Base-by-base conservation (phyloP, 2,888 invertebrate genomes). In the Trypoxylon attenuatum region DNA sequence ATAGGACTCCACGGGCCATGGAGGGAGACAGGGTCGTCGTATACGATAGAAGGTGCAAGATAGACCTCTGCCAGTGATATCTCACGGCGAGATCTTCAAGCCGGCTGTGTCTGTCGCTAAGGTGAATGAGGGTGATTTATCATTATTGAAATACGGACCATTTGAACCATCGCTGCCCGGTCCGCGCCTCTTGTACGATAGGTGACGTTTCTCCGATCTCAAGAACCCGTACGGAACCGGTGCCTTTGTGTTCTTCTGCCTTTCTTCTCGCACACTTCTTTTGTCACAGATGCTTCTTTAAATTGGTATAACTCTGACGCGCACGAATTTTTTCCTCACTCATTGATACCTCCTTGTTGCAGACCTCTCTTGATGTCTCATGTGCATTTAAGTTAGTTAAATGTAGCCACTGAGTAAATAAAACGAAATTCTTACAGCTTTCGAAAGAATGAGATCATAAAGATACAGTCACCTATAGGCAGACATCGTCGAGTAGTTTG, bases 71-170 rank as follows among this genome's bases (percentile, higher is more conserved):
- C 72, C 71, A 74, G 75, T 65, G 75, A 79, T 83, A 83, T 83
- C 82, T 79, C 71, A 65, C 73, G 66, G 69, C 57, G 71, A 71
- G 77, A 83, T 82, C 82, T 79, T 57, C 62, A 59, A 67, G 61
- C 65, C 70, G 71, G 71, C 69, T 72, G 54, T 69, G 76, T 78
- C 75, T 72, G 76, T 75, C 75, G 71, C 77, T 79, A 73, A 78
- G 76, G 79, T 77, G 78, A 81, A 79, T 70, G 65, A 47, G 70
- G 77, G 74, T 83, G 82, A 82, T 82, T 83, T 83, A 82, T 82
- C 77, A 77, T 82, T 78, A 83, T 83, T 79, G 77, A 81, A 82
- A 82, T 81, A 78, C 76, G 71, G 80, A 73, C 76, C 75, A 78
- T 78, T 78, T 79, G 62, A 73, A 65, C 71, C 69, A 67, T 75